Conservation (phyloP, 2,113 vertebrate species). For the Corvus cornix region DNA sequence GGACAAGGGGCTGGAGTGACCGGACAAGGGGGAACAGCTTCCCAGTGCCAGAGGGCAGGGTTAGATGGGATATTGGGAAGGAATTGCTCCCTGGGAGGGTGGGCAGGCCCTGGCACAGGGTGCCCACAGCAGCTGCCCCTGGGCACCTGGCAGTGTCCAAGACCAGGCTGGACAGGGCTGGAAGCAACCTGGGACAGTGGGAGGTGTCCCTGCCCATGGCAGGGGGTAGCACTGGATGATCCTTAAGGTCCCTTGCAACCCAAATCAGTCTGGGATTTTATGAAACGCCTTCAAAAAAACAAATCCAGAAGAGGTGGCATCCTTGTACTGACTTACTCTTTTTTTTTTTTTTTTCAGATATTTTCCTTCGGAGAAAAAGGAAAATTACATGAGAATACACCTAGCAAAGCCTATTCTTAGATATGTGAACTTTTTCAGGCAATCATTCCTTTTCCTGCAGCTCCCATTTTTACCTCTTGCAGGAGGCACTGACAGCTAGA, state of each 20-base stretch:
- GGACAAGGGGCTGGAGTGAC: not conserved
- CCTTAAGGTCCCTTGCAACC: not conserved
- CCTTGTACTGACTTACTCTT: not conserved
- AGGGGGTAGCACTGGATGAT: fast-evolving
- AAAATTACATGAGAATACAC: not conserved
- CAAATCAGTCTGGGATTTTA: not conserved
- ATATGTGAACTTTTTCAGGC: not conserved
- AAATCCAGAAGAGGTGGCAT: not conserved
- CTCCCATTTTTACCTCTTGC: not conserved
- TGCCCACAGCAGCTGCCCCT: not conserved
- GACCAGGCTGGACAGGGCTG: not conserved
- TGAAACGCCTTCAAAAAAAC: not conserved
- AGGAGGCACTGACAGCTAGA: not conserved
- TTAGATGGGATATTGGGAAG: fast-evolving
- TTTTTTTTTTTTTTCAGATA: fast-evolving
- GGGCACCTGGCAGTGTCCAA: not conserved
- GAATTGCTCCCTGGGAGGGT: not conserved
- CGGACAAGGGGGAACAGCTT: not conserved
- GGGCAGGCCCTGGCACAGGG: fast-evolving
- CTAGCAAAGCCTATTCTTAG: not conserved
- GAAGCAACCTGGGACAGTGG: not conserved
- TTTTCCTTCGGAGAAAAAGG: not conserved
- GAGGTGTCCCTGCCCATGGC: not conserved
- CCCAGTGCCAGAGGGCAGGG: not conserved
- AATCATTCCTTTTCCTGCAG: not conserved